phyloP scores from a whole-genome alignment of 2,113 vertebrate species.

The Chunga burmeisteri region DNA sequence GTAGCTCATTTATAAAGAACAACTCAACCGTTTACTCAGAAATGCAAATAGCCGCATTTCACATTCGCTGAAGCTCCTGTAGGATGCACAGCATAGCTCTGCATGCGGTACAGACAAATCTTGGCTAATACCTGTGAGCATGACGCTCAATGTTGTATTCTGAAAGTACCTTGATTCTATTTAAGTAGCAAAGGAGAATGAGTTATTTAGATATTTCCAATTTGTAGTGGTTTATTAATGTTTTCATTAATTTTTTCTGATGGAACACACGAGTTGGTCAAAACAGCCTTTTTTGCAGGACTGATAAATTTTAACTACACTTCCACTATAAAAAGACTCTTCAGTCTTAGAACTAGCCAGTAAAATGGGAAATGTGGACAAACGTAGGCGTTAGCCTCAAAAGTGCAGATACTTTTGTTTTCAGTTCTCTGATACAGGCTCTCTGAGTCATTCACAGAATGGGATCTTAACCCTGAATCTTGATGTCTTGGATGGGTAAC shows the following conservation, averaged over 20 bases:
- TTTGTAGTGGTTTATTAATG: background rate
- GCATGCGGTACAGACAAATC: background rate
- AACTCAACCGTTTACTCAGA: background rate
- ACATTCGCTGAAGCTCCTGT: background rate
- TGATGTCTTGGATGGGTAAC: background rate
- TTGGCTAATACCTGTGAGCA: background rate
- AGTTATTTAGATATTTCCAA: background rate
- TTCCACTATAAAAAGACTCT: background rate
- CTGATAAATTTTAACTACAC: background rate
- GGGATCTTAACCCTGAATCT: background rate
- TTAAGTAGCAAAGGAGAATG: background rate
- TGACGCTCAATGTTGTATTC: background rate
- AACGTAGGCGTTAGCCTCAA: background rate
- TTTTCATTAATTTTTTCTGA: background rate
- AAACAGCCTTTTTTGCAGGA: background rate
- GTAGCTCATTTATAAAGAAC: background rate
- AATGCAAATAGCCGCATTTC: background rate
- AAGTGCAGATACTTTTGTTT: background rate
- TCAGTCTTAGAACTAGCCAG: background rate
- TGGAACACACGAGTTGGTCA: background rate
- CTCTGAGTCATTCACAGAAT: background rate
- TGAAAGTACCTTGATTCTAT: background rate
- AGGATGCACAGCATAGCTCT: background rate
- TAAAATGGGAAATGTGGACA: background rate
- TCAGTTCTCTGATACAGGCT: background rate